A percentile compares a stretch with the other conserved stretches of the same genome.
Evolutionary conservation across 1,140 invertebrate species (phyloP).

Genomic region (Cydia splendana): DNA sequence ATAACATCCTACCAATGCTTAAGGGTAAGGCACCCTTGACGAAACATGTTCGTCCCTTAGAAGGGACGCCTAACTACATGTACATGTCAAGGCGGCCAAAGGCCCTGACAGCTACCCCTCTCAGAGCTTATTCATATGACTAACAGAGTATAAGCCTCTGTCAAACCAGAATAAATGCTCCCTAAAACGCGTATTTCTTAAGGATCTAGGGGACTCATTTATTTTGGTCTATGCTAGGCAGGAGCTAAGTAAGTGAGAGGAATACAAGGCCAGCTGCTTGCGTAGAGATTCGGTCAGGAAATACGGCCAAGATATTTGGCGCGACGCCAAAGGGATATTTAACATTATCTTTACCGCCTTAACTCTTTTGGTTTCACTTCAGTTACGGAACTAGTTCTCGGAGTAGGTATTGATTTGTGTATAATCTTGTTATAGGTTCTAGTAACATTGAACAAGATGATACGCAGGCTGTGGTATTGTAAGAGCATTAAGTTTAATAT

Average conservation of each 20-base stretch:
- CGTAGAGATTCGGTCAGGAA: conserved; percentile 13
- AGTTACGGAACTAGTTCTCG: not conserved
- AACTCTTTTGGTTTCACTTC: conserved; percentile 2
- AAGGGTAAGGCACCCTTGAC: not conserved
- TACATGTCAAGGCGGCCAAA: not conserved
- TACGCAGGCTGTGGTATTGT: not conserved
- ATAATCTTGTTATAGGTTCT: not conserved
- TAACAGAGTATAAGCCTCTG: not conserved
- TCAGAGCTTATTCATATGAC: not conserved
- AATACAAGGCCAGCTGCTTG: not conserved
- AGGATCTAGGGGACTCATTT: not conserved
- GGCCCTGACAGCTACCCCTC: not conserved
- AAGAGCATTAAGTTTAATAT: too few species aligned
- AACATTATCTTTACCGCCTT: conserved; percentile 18
- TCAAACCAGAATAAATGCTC: not conserved
- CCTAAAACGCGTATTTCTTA: not conserved
- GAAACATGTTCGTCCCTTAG: not conserved
- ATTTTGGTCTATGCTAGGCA: not conserved
- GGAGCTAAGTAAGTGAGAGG: not conserved
- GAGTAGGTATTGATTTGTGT: conserved; percentile 5
- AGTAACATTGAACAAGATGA: not conserved
- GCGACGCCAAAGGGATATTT: not conserved
- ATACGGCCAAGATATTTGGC: conserved; percentile 10
- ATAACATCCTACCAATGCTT: not conserved
- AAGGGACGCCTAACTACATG: conserved; percentile 4